A percentile compares a stretch with the other conserved stretches of the same genome.
Evolutionary conservation across 2,888 invertebrate genomes (phyloP).

Genomic region (Flexamia atlantica): DNA sequence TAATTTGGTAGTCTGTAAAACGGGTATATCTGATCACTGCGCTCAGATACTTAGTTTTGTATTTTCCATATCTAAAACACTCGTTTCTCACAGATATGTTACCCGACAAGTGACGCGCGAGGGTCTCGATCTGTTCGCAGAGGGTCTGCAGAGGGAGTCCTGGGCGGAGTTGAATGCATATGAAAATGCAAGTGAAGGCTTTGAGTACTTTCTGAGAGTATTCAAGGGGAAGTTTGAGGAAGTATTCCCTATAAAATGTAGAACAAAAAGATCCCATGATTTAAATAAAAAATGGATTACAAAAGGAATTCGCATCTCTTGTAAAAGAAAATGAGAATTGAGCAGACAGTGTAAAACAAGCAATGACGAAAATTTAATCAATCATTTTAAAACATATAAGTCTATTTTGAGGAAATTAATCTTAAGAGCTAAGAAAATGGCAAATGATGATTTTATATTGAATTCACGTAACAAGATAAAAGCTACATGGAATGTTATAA

Average conservation of each 20-base stretch:
- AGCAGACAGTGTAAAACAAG: background rate
- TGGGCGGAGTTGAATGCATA: background rate
- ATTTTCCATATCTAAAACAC: background rate
- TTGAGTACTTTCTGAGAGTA: background rate
- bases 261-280: background rate
- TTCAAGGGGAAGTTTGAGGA: background rate
- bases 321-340: slow-evolving; percentile 6
- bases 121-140: background rate
- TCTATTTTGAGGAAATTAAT: background rate
- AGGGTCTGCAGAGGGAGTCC: background rate
- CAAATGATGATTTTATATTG: slow-evolving; percentile 24
- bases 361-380: background rate
- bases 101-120: background rate
- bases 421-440: slow-evolving; percentile 11
- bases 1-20: background rate
- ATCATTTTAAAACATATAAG: background rate
- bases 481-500: slow-evolving; percentile 5
- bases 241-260: background rate
- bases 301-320: background rate
- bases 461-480: slow-evolving; percentile 3
- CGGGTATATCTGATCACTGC: slow-evolving; percentile 1
- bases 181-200: background rate
- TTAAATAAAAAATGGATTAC: background rate
- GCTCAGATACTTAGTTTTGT: background rate
- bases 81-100: background rate